These are phyloP conservation scores for Reticulitermes lucifugus DNA, from an alignment of 2,888 invertebrate genomes.

Conservation along the genomic window DNA sequence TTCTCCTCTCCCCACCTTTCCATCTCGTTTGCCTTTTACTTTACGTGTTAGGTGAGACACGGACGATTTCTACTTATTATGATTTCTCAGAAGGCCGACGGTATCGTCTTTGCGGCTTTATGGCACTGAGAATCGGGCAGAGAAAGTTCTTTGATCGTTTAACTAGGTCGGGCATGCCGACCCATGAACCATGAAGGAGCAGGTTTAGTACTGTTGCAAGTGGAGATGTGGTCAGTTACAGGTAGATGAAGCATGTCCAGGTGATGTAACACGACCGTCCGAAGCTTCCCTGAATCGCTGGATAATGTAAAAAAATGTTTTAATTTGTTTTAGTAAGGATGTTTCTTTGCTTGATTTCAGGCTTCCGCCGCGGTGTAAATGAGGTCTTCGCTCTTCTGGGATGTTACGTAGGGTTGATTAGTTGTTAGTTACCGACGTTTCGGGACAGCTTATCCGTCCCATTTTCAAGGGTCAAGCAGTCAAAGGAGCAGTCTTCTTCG, in stretches of 20 bases:
- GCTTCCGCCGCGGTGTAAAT: background rate
- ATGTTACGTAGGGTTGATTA: no score
- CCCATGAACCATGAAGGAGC: conserved; percentile 12
- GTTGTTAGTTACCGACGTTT: no score
- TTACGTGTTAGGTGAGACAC: background rate
- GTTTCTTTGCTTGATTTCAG: background rate
- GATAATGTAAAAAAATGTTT: background rate
- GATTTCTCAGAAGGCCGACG: conserved; percentile 14
- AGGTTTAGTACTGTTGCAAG: background rate
- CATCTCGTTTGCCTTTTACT: conserved; percentile 6
- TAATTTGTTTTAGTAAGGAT: background rate
- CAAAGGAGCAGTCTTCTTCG: no score
- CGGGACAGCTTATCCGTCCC: no score
- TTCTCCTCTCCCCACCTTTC: background rate
- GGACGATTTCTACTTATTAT: conserved; percentile 6
- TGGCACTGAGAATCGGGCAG: conserved; percentile 27
- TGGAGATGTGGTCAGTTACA: background rate
- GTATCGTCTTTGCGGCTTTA: background rate
- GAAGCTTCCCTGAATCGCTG: background rate
- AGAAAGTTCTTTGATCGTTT: conserved; percentile 22
- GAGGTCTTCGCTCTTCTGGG: no score
- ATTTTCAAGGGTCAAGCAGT: no score
- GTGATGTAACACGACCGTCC: background rate
- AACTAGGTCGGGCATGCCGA: conserved; percentile 29
- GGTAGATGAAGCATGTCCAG: background rate